Conservation (phyloP, 2,113 vertebrate genomes). For the Tichodroma muraria region DNA sequence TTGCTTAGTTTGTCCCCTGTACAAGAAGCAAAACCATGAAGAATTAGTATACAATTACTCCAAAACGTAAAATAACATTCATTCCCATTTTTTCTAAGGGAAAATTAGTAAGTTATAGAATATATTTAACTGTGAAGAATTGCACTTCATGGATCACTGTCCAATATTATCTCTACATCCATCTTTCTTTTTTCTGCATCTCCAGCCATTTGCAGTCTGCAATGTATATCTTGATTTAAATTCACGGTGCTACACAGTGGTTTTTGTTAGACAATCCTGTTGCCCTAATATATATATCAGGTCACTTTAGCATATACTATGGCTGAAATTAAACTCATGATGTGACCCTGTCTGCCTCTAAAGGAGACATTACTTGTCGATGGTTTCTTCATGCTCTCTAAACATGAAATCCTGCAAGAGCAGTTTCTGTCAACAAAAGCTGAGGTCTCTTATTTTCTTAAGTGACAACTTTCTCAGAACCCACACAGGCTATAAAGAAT, state of each 20-base stretch:
- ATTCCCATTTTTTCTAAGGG: slow-evolving; percentile 27
- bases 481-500: not conserved
- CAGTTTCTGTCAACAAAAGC: not conserved
- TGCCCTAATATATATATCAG: not conserved
- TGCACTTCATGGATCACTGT: slow-evolving; percentile 52
- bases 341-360: not conserved
- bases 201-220: not conserved
- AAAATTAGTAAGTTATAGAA: slow-evolving; percentile 36
- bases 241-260: not conserved
- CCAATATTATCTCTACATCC: slow-evolving; percentile 2
- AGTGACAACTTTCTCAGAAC: not conserved
- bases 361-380: not conserved
- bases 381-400: not conserved
- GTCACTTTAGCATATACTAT: not conserved
- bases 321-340: not conserved
- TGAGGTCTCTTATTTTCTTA: not conserved
- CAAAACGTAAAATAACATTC: slow-evolving; percentile 21
- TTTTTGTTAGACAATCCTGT: not conserved
- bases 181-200: slow-evolving; percentile 17
- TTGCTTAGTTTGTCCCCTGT: not conserved
- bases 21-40: slow-evolving; percentile 7
- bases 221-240: not conserved
- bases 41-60: not conserved
- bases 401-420: not conserved
- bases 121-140: slow-evolving; percentile 48